Conservation (phyloP, 2,113 vertebrate species). For the Tiliqua scincoides region DNA sequence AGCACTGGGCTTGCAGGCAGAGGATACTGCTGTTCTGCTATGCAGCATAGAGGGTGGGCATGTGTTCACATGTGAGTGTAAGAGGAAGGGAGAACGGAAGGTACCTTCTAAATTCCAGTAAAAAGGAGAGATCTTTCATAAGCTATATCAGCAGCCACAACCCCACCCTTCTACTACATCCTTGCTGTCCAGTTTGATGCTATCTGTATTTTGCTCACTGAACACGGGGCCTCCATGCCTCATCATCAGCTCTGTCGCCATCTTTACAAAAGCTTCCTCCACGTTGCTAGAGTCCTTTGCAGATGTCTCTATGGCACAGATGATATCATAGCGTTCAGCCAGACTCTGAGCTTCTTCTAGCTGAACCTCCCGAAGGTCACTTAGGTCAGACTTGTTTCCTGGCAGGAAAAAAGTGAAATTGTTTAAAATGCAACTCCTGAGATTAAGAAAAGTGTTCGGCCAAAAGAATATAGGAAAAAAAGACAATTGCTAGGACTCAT, state of each 20-base stretch:
- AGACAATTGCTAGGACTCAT: background rate
- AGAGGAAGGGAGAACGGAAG: background rate
- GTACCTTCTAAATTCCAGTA: constrained; percentile 65
- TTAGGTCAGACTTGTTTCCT: constrained; percentile 90
- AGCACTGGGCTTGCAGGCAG: constrained; percentile 65
- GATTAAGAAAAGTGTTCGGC: background rate
- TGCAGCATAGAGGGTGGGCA: constrained; percentile 64
- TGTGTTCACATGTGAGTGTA: background rate
- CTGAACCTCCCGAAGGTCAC: constrained; percentile 81
- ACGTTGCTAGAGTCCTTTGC: constrained; percentile 89
- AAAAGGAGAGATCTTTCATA: constrained; percentile 41
- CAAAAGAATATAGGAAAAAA: background rate
- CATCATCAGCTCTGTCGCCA: constrained; percentile 87
- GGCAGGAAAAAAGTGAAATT: constrained; percentile 37
- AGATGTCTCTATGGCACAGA: constrained; percentile 86
- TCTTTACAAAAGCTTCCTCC: constrained; percentile 86
- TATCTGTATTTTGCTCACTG: constrained; percentile 81
- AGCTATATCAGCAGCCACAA: constrained; percentile 82
- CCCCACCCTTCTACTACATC: constrained; percentile 82
- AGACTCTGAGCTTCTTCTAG: constrained; percentile 82
- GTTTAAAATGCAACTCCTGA: background rate
- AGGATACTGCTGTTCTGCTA: constrained; percentile 65
- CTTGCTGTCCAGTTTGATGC: constrained; percentile 89
- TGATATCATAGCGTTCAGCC: constrained; percentile 82
- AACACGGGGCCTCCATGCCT: constrained; percentile 87